Conservation (phyloP, 2,797 vertebrate species). For the Melanotaenia trifasciata region DNA sequence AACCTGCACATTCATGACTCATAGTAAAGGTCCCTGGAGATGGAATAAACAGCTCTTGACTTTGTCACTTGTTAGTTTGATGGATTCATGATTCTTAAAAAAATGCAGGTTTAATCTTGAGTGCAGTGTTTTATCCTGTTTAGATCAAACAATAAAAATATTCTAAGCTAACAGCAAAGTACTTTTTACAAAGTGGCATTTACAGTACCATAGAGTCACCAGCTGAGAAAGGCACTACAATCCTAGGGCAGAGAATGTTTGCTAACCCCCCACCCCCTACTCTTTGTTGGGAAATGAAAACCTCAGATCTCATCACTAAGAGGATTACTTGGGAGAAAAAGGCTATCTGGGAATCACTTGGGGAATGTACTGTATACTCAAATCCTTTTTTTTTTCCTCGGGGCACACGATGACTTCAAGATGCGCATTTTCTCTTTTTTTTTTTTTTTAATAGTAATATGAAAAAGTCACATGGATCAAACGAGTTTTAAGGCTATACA, state of each 20-base stretch:
- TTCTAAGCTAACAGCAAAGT: neutral
- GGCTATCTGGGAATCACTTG: slow-evolving; percentile 51
- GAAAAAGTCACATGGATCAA: neutral
- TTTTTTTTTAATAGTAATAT: neutral
- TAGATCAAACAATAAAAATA: neutral
- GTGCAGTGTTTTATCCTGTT: neutral
- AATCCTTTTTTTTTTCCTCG: slow-evolving; percentile 34
- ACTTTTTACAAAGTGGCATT: neutral
- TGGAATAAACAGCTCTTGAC: neutral
- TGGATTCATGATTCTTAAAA: neutral
- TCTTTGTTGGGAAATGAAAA: slow-evolving; percentile 55
- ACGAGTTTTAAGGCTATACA: neutral
- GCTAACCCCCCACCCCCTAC: neutral
- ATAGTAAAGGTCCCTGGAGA: too few species aligned
- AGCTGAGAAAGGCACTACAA: neutral
- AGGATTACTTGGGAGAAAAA: slow-evolving; percentile 69
- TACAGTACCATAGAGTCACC: neutral
- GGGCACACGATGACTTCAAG: slow-evolving; percentile 19
- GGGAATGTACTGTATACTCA: slow-evolving; percentile 43
- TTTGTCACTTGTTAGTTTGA: neutral
- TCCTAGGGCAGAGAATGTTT: neutral
- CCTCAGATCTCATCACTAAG: slow-evolving; percentile 65
- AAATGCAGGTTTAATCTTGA: neutral
- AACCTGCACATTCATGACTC: too few species aligned
- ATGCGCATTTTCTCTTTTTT: slow-evolving; percentile 17